Base-by-base conservation (phyloP, 2,797 vertebrate genomes). In the Gallinago stenura region DNA sequence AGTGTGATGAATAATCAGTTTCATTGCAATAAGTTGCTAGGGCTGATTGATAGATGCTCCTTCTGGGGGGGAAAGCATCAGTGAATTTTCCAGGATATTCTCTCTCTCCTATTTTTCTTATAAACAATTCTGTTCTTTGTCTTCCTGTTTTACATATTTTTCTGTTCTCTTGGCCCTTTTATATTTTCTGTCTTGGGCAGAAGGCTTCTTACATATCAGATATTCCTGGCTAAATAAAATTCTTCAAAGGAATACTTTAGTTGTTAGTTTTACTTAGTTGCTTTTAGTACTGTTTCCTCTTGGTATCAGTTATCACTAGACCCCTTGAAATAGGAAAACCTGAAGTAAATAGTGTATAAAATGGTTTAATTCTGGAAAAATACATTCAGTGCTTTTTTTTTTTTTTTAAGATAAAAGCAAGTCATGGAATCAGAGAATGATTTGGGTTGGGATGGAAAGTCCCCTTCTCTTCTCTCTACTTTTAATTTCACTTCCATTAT, bases 401-500 rank as follows among this genome's bases (percentile, higher is more conserved):
- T 25, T 53, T 53, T 25, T 53, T 53, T 53, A 18, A 70, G 56
- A 72, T 71, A 54, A 72, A 35, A 75, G 65, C 45, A 83, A 76
- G 87, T 31, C 10, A 28, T 12, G 28, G 58, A 39, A 61, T 28
- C 58, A 64, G 15, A 64, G 41, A 31, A 43, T 64, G 28, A 43
- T 64, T 64, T 43, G 19, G 39, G 30, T 31, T 64, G 20, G 30
- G 43, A 62, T 13, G 37, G 12, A 62, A 84, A 75, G 89, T 88
- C 45, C n/a, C 56, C 50, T 97, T 96, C 72, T 95, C 80, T 90
- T 95, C 45, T 25, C 65, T 76, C 17, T 28, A 72, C 90, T 95
- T 93, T 45, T 73, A 91, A 95, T 93, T 97, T 95, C 68, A 54
- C 62, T 96, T 92, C 94, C 78, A 88, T 81, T 97, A 95, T 64